Base-by-base conservation (phyloP, 2,113 vertebrate genomes). In the Silurus meridionalis region DNA sequence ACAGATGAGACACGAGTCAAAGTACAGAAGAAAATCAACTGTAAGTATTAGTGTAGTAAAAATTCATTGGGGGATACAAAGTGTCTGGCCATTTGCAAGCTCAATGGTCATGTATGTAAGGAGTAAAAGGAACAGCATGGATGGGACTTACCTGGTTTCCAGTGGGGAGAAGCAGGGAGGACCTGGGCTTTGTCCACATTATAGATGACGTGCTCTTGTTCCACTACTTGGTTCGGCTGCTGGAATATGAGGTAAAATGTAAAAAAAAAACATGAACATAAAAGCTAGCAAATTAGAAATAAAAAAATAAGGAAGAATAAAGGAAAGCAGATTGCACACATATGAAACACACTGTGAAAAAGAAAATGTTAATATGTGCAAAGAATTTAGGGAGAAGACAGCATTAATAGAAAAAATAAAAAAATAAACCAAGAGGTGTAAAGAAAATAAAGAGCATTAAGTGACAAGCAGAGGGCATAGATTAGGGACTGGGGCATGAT, bases 211-310 rank as follows among this genome's bases (percentile, higher is more conserved):
- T 94, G 95, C 92, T 92, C 93, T 90, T 95, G 97, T 93, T 99
- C 98, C 0, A 96, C 95, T 92, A 94, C 93, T 95, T 98, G 98
- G 96, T 96, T 91, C 92, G 96, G 96, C 95, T 97, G 96, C 95
- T 95, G 95, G 88, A 93, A 91, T 94, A 89, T 88, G 91, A 96
- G 96, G 94, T 91, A 96, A 93, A 94, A 94, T 91, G 95, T 95
- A 94, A 96, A 94, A 96, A 94, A 95, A 96, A 94, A 94, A 95
- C 93, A 94, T 92, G 91, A 93, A 94, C 92, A 94, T 81, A 94
- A 94, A 92, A 94, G 94, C 93, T 93, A 94, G 93, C 93, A 93
- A 94, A 90, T 93, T 87, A 94, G 88, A 91, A 58, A 83, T 55
- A 81, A 23, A 85, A 85, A 14, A 88, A 81, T 15, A 53, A n/a